phyloP scores from a whole-genome alignment of 1,140 invertebrate genomes.

The Procambarus virginalis region DNA sequence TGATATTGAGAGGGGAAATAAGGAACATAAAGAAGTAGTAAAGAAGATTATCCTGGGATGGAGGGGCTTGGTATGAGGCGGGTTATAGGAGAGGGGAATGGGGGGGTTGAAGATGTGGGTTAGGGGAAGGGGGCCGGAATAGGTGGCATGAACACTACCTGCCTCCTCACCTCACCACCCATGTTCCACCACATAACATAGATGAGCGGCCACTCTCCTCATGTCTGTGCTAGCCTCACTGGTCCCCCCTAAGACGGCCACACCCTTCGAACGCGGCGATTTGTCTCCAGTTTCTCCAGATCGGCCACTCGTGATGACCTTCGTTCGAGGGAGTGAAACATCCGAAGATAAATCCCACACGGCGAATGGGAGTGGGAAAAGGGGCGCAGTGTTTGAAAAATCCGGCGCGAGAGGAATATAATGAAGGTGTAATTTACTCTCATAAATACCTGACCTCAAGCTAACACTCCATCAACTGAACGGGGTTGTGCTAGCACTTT shows the following conservation, averaged over 20 bases:
- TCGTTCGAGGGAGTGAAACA: neutral
- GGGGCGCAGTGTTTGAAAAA: constrained; percentile 17
- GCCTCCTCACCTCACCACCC: neutral
- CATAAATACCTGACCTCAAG: constrained; percentile 43
- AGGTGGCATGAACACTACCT: too few relatives aligned
- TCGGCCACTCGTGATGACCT: neutral
- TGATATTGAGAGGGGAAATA: too few relatives aligned
- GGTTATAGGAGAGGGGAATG: too few relatives aligned
- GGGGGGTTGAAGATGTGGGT: too few relatives aligned
- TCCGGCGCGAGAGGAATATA: constrained; percentile 23
- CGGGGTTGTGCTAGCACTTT: constrained; percentile 28
- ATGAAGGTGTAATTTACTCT: constrained; percentile 39
- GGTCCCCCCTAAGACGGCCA: neutral
- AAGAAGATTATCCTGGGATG: too few relatives aligned
- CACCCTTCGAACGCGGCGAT: neutral
- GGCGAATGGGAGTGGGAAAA: constrained; percentile 18
- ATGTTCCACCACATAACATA: neutral
- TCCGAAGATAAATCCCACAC: neutral
- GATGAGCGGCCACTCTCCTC: neutral
- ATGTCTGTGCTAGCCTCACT: too few relatives aligned
- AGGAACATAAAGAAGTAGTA: too few relatives aligned
- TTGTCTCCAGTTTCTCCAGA: neutral
- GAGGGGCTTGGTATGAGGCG: too few relatives aligned
- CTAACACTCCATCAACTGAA: constrained; percentile 34
- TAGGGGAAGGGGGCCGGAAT: too few relatives aligned